A percentile compares a stretch with the other conserved stretches of the same genome.
Evolutionary conservation across 2,797 vertebrate genomes (phyloP).

Genomic region (Poliocrania exsul): DNA sequence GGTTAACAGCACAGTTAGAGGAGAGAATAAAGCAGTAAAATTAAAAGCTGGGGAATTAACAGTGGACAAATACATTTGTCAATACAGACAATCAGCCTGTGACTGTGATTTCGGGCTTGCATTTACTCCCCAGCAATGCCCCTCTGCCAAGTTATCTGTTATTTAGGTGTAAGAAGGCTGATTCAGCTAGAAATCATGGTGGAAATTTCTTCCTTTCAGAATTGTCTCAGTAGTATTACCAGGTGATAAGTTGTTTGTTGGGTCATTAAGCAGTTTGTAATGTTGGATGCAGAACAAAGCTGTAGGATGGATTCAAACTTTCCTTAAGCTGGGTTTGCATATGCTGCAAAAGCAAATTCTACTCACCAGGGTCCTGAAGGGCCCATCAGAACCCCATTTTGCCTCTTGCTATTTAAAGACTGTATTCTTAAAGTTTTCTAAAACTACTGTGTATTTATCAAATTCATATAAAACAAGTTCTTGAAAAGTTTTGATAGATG

Average conservation of each 20-base stretch:
- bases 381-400: background rate
- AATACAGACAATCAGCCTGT: background rate
- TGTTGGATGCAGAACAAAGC: background rate
- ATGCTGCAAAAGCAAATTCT: background rate
- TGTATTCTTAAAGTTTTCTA: background rate
- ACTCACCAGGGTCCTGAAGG: background rate
- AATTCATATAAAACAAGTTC: background rate
- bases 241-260: background rate
- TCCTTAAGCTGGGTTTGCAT: background rate
- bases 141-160: background rate
- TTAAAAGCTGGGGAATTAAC: background rate
- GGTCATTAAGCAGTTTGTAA: background rate
- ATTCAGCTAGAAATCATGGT: background rate
- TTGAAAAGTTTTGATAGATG: background rate
- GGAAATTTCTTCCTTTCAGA: background rate
- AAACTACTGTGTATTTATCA: background rate
- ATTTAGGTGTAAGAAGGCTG: background rate
- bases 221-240: background rate
- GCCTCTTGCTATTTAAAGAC: background rate
- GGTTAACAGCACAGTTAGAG: background rate
- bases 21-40: background rate
- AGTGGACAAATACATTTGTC: background rate
- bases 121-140: background rate
- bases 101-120: background rate
- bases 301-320: background rate